Evolutionary conservation across 2,113 vertebrate genomes (phyloP), one percentile per base, ranked within the genome.

Genomic region (Pungitius pungitius): DNA sequence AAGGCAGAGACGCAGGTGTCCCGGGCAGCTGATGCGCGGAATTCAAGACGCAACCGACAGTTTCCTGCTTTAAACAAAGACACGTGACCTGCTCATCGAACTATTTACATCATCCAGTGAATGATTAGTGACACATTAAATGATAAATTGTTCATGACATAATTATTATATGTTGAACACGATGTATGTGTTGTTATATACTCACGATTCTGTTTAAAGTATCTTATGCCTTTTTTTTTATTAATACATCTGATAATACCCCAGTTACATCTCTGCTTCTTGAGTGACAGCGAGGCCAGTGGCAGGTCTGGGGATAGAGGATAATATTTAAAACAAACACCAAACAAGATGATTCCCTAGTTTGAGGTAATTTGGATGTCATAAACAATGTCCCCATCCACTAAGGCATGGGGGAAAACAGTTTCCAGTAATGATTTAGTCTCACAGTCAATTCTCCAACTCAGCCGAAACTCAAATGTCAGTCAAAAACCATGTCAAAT

Each of bases 1-100:
- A 24, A 49, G 27, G 33, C 30, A 54, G 40, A 52, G 2, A 22
- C 67, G 33, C 66, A 40, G 40, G 26, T 26, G 58, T 58, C 61
- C 72, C 80, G 8, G 8, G 54, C 58, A 27, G 66, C 74, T 11
- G 84, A 64, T 30, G 63, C 18, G 55, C 1, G 57, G 13, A 2
- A 56, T 35, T 68, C 68, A 24, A 26, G 56, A 84, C 78, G 66
- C 26, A 58, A 66, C 51, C 35, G 69, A 59, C 83, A 4, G 81
- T 73, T 92, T 90, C 89, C 90, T 87, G 89, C 69, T 73, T 88
- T 3, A 91, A 92, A 91, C 87, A 90, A 85, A 69, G 7, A 7
- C 90, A 91, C 85, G 91, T 92, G 90, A 87, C 22, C 67, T 65
- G 40, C 12, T 3, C 33, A 51, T 4, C 7, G 64, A 9, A 24